phyloP scores from a whole-genome alignment of 2,113 vertebrate genomes.

The Cercocebus atys region DNA sequence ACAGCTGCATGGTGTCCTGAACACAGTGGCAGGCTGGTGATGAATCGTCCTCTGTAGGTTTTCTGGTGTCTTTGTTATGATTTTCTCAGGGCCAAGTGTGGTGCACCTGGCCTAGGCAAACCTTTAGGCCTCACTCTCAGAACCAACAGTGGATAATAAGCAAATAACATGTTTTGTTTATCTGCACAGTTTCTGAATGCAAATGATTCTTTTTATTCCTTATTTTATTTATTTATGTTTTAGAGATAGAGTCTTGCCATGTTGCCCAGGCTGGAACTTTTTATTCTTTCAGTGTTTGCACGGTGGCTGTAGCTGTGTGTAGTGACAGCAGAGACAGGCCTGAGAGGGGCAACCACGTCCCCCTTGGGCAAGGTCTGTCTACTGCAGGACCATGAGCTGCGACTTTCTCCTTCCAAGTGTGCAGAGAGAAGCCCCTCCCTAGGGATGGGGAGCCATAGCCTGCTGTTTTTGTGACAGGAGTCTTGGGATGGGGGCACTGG shows the following conservation, averaged over 20 bases:
- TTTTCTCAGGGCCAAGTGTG: background rate
- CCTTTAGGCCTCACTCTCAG: background rate
- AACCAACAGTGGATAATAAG: background rate
- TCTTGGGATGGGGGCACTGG: background rate
- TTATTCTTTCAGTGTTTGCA: background rate
- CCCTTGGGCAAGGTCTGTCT: background rate
- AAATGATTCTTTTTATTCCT: background rate
- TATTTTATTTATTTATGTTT: background rate
- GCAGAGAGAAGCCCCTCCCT: background rate
- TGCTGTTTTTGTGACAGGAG: too few species aligned
- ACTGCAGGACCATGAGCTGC: background rate
- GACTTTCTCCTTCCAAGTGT: background rate
- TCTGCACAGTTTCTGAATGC: background rate
- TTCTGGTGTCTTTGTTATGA: background rate
- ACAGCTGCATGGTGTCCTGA: background rate
- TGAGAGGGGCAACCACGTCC: rapidly evolving
- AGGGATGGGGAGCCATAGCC: too few species aligned
- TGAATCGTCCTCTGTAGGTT: background rate
- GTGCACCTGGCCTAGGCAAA: background rate
- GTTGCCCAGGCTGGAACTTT: too few species aligned
- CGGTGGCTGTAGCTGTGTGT: rapidly evolving
- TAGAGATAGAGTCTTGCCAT: too few species aligned
- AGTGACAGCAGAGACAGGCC: rapidly evolving
- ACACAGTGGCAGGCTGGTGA: rapidly evolving
- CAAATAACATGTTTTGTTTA: background rate